Evolutionary conservation across 2,888 invertebrate genomes (phyloP).

Genomic region (Neria commutata): DNA sequence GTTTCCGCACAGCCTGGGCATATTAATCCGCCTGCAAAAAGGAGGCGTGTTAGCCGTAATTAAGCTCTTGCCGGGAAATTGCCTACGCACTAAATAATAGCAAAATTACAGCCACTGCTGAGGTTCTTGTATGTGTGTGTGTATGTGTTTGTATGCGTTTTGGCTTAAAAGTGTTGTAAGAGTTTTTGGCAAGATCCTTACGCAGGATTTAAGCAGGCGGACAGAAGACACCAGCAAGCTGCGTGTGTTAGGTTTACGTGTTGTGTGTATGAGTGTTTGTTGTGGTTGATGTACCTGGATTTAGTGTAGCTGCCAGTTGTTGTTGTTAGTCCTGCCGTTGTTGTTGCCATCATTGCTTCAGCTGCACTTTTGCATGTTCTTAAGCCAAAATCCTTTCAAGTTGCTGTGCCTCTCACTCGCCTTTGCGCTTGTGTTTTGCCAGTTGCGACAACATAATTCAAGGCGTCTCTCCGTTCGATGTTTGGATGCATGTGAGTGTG

Average conservation of each 20-base stretch:
- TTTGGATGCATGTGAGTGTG: neutral
- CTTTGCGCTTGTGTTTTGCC: too few relatives aligned
- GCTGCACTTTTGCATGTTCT: neutral
- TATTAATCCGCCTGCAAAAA: conserved; percentile 42
- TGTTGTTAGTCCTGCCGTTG: neutral
- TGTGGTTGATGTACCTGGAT: neutral
- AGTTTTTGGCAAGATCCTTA: neutral
- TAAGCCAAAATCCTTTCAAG: neutral
- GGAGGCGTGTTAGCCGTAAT: conserved; percentile 37
- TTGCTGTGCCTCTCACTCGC: neutral
- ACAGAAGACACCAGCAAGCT: neutral
- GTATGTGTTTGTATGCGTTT: neutral
- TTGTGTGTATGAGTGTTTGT: neutral
- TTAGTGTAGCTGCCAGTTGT: neutral
- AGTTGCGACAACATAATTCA: neutral
- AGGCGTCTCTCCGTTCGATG: too few relatives aligned
- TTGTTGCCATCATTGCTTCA: too few relatives aligned
- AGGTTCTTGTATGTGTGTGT: neutral
- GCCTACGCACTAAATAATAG: conserved; percentile 51
- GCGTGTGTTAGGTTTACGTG: neutral
- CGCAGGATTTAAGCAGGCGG: neutral
- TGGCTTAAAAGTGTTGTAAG: neutral
- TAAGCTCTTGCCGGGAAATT: conserved; percentile 44
- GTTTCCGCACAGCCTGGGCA: conserved; percentile 52
- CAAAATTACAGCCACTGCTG: conserved; percentile 9